A percentile compares a stretch with the other conserved stretches of the same genome.
phyloP scores from a whole-genome alignment of 2,888 invertebrate species.

The Lycocerus yunnanus region DNA sequence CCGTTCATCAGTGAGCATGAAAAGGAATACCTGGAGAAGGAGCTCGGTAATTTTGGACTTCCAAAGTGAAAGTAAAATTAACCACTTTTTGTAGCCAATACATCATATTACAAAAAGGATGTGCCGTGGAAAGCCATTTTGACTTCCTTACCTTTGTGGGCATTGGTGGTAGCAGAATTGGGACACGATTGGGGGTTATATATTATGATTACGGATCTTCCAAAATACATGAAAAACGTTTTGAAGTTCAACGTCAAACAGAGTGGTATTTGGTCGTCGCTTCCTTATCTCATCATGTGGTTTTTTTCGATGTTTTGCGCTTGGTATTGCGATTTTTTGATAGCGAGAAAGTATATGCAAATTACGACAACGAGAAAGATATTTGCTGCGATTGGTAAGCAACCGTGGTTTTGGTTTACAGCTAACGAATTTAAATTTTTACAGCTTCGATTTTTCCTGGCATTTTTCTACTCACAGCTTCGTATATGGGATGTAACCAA shows the following conservation, averaged over 20 bases:
- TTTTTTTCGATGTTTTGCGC: slow-evolving; percentile 43
- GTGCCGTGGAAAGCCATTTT: slow-evolving; percentile 64
- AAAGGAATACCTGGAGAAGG: slow-evolving; percentile 67
- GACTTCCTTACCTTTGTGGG: slow-evolving; percentile 72
- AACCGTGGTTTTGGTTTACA: neutral
- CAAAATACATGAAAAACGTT: slow-evolving; percentile 71
- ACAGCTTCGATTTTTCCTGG: slow-evolving; percentile 68
- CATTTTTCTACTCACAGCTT: slow-evolving; percentile 64
- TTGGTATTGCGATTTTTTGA: neutral
- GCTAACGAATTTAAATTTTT: neutral
- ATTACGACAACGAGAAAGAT: neutral
- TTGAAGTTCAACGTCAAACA: slow-evolving; percentile 67
- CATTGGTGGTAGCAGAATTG: slow-evolving; percentile 72
- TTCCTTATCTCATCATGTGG: slow-evolving; percentile 72
- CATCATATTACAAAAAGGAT: neutral
- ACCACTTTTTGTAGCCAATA: neutral
- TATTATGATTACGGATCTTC: slow-evolving; percentile 71
- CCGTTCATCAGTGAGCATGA: slow-evolving; percentile 75
- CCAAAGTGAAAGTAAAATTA: neutral
- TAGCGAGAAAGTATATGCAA: neutral
- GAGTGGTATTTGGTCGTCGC: slow-evolving; percentile 65
- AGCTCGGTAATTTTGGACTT: slow-evolving; percentile 58
- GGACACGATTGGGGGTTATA: slow-evolving; percentile 75
- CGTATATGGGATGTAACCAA: slow-evolving; percentile 65
- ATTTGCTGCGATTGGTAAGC: neutral